Conservation (phyloP, 2,113 vertebrate species). For the Microtus pennsylvanicus region DNA sequence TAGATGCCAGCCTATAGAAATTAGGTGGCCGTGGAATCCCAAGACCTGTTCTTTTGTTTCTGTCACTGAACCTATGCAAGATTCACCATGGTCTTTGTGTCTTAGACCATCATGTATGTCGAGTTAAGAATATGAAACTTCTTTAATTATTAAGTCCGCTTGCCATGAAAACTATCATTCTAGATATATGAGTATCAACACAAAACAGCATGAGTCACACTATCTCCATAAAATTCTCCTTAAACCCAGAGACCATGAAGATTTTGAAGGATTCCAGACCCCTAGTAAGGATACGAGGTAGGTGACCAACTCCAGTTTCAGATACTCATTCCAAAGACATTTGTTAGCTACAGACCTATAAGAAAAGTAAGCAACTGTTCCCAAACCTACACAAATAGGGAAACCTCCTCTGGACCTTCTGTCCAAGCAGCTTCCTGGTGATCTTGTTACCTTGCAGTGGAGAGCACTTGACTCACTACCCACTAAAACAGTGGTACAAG, state of each 20-base stretch:
- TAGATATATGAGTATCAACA: not conserved
- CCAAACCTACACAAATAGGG: not conserved
- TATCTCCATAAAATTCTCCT: not conserved
- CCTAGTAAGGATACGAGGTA: not conserved
- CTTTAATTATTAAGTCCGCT: not conserved
- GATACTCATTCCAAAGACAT: not conserved
- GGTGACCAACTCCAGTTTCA: not conserved
- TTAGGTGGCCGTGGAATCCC: not conserved
- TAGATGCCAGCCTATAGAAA: not conserved
- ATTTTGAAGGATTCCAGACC: not conserved
- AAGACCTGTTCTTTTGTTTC: not conserved
- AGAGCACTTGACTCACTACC: not conserved
- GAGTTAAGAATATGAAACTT: not conserved
- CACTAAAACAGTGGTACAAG: not conserved
- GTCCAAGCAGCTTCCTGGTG: not conserved
- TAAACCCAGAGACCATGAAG: not conserved
- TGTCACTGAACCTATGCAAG: not conserved
- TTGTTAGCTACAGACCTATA: not conserved
- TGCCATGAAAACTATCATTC: not conserved
- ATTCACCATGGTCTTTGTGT: not conserved
- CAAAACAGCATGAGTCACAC: not conserved
- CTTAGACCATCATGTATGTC: not conserved
- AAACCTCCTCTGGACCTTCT: not conserved
- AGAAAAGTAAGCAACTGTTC: not conserved
- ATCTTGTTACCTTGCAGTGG: not conserved